A percentile compares a stretch with the other conserved stretches of the same genome.
These are phyloP conservation scores for Rhincodon typus DNA, from an alignment of 2,797 vertebrate species.

Conservation along the genomic window DNA sequence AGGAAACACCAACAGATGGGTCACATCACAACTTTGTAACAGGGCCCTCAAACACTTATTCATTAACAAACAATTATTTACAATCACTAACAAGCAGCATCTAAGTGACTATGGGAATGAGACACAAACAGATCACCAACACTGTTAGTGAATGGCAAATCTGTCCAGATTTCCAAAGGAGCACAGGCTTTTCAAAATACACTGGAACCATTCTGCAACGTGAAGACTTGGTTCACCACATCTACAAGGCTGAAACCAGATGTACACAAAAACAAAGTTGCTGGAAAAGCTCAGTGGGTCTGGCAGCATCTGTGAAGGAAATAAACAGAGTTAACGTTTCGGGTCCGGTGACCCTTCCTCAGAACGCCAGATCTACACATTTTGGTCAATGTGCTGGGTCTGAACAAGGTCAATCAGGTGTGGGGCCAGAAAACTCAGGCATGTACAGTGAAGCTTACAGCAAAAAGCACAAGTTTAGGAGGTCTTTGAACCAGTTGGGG, in stretches of 20 bases:
- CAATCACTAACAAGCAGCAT: background rate
- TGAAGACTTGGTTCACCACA: background rate
- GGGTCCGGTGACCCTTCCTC: too few species aligned
- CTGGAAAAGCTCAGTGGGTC: too few species aligned
- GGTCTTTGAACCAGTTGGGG: background rate
- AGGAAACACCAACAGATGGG: background rate
- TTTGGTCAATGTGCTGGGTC: background rate
- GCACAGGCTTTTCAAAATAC: background rate
- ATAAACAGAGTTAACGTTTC: too few species aligned
- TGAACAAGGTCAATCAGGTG: background rate
- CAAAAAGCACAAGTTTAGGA: background rate
- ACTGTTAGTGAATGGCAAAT: too few species aligned
- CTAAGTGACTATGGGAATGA: background rate
- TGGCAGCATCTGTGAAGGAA: too few species aligned
- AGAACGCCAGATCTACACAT: background rate
- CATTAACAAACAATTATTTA: background rate
- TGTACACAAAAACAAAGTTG: too few species aligned
- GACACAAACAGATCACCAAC: too few species aligned
- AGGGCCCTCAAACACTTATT: background rate
- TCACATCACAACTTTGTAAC: background rate
- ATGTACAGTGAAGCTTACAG: background rate
- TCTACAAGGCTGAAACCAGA: background rate
- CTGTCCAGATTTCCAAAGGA: background rate
- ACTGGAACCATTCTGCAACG: background rate
- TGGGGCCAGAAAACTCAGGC: background rate